Percentiles rank a stretch among this genome's conserved stretches.
phyloP scores from a whole-genome alignment of 2,888 invertebrate genomes.

The Chloromyia formosa region DNA sequence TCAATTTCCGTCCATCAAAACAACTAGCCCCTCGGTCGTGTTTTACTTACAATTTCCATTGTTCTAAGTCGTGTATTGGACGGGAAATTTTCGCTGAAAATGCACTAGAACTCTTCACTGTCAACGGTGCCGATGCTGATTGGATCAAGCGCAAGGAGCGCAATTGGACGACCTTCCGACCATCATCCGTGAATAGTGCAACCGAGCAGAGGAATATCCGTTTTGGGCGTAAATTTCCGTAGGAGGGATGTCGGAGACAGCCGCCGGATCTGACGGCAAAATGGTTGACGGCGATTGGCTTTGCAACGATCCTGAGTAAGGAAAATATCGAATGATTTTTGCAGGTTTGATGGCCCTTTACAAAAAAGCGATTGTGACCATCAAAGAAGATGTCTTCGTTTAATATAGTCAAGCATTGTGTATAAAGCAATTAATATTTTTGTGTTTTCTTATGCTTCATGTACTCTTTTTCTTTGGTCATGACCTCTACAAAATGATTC shows the following conservation, averaged over 20 bases:
- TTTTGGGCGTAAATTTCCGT: conserved; percentile 1
- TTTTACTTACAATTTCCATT: too few species aligned
- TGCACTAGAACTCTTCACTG: background rate
- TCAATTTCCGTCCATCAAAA: conserved; percentile 33
- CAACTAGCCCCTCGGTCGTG: conserved; percentile 1
- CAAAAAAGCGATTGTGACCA: background rate
- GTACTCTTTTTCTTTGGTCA: background rate
- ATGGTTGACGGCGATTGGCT: conserved; percentile 56
- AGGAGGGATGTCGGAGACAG: conserved; percentile 21
- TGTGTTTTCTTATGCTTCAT: conserved; percentile 44
- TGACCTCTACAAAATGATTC: background rate
- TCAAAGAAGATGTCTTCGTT: conserved; percentile 24
- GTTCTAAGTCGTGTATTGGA: too few species aligned
- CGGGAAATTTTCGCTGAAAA: background rate
- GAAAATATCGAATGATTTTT: conserved; percentile 55
- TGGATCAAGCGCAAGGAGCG: background rate
- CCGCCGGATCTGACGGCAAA: conserved; percentile 41
- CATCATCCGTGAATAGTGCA: background rate
- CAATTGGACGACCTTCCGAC: too few species aligned
- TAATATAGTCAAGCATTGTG: background rate
- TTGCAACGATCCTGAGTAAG: conserved; percentile 62
- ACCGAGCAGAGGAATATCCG: background rate
- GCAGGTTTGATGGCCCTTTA: background rate
- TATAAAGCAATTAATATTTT: conserved; percentile 45
- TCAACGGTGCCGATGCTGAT: background rate